phyloP scores from a whole-genome alignment of 2,113 vertebrate species.

The Carollia perspicillata region DNA sequence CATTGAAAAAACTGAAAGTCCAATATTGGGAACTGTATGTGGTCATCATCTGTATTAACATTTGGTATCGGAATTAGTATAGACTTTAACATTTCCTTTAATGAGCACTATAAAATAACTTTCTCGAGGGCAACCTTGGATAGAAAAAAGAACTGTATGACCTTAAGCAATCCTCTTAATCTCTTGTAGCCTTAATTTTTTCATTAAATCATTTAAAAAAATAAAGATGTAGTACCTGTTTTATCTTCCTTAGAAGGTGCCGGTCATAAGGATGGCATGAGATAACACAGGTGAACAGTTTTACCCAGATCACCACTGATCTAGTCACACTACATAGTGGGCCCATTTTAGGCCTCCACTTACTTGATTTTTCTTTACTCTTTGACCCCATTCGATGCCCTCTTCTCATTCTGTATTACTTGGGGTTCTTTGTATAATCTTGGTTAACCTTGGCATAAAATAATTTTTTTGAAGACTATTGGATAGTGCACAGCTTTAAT shows the following conservation, averaged over 20 bases:
- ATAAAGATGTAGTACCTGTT: background rate
- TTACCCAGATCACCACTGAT: background rate
- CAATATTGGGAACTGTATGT: background rate
- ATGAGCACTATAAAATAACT: background rate
- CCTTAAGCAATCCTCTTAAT: background rate
- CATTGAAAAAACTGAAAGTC: background rate
- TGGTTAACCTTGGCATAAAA: conserved; percentile 6
- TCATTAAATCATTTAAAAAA: background rate
- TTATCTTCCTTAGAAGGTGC: background rate
- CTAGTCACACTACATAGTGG: background rate
- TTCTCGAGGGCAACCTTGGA: background rate
- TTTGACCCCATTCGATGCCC: background rate
- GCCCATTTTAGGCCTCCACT: background rate
- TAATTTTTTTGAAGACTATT: background rate
- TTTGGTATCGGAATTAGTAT: background rate
- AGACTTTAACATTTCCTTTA: background rate
- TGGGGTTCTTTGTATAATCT: background rate
- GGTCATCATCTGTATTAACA: background rate
- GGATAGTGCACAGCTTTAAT: background rate
- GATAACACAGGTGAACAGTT: background rate
- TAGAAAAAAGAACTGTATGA: background rate
- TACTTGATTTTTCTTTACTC: background rate
- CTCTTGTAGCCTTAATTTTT: conserved; percentile 13
- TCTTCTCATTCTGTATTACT: background rate
- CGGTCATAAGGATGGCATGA: background rate